Evolutionary conservation across 1,140 invertebrate genomes (phyloP).

Genomic region (Pararge aegeria): DNA sequence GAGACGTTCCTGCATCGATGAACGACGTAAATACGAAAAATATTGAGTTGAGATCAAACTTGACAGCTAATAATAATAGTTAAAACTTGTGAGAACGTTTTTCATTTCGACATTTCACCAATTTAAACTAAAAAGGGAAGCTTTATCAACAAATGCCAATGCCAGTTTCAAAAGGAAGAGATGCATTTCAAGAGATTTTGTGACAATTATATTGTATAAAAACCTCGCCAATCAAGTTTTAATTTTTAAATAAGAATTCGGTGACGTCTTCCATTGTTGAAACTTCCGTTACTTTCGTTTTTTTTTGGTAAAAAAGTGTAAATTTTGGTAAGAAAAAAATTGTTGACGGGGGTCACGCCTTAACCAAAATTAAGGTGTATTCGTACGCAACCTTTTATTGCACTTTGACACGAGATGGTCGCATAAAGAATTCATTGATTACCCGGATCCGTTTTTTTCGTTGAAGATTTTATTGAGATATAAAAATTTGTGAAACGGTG

Average conservation of each 20-base stretch:
- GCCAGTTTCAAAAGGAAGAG: slow-evolving; percentile 43
- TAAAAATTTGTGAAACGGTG: slow-evolving; percentile 63
- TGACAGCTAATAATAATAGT: slow-evolving; percentile 19
- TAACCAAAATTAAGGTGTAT: slow-evolving; percentile 74
- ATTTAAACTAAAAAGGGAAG: slow-evolving; percentile 42
- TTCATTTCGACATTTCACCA: slow-evolving; percentile 22
- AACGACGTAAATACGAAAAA: too few relatives aligned
- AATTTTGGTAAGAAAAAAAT: slow-evolving; percentile 60
- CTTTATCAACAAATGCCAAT: slow-evolving; percentile 45
- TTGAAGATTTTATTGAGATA: slow-evolving; percentile 69
- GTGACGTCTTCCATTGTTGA: slow-evolving; percentile 62
- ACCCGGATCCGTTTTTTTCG: slow-evolving; percentile 52
- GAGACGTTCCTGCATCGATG: too few relatives aligned
- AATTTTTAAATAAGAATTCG: slow-evolving; percentile 65
- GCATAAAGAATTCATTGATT: slow-evolving; percentile 61
- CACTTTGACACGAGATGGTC: slow-evolving; percentile 74
- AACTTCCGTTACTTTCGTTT: slow-evolving; percentile 61
- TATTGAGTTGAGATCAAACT: too few relatives aligned
- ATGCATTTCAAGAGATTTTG: slow-evolving; percentile 65
- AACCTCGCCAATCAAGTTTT: slow-evolving; percentile 77
- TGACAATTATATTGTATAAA: slow-evolving; percentile 52
- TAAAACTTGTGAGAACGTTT: slow-evolving; percentile 59
- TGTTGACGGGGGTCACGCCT: slow-evolving; percentile 76
- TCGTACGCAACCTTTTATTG: slow-evolving; percentile 69
- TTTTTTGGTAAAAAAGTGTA: slow-evolving; percentile 62